phyloP scores from a whole-genome alignment of 2,113 vertebrate genomes.

The Lepus europaeus region DNA sequence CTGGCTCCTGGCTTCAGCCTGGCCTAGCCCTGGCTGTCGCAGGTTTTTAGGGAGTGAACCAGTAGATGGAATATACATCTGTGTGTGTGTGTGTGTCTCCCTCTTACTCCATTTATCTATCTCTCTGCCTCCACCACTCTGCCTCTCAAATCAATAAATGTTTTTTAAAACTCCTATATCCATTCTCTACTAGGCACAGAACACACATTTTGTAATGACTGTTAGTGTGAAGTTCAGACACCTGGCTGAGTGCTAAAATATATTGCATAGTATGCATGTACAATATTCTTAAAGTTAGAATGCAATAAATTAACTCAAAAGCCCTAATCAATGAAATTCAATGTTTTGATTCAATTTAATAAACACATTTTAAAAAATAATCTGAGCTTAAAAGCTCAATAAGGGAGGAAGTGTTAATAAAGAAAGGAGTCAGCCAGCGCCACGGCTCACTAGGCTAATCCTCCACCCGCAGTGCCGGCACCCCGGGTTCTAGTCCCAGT shows the following conservation, averaged over 20 bases:
- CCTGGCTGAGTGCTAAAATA: not conserved
- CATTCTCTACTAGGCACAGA: not conserved
- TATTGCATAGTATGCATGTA: not conserved
- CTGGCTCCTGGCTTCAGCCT: no score
- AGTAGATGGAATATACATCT: no score
- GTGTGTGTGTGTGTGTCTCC: no score
- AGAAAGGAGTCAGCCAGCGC: not conserved
- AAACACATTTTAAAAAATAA: conserved; percentile 25
- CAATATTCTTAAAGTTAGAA: conserved; percentile 31
- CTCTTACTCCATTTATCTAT: no score
- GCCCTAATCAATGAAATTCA: conserved; percentile 16
- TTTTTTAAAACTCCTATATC: not conserved
- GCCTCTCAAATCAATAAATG: no score
- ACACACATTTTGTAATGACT: not conserved
- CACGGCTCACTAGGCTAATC: no score
- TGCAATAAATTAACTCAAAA: conserved; percentile 26
- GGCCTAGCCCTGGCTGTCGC: no score
- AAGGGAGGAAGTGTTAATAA: conserved; percentile 1
- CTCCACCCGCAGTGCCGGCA: no score
- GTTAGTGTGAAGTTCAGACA: not conserved
- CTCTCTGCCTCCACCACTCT: no score
- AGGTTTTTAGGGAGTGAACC: no score
- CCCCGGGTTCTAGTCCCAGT: no score
- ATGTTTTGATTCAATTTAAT: conserved; percentile 40
- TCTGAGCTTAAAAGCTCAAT: not conserved